These are phyloP conservation scores for Rhabditophanes sp. DNA, from an alignment of 2,888 invertebrate genomes.

Conservation along the genomic window DNA sequence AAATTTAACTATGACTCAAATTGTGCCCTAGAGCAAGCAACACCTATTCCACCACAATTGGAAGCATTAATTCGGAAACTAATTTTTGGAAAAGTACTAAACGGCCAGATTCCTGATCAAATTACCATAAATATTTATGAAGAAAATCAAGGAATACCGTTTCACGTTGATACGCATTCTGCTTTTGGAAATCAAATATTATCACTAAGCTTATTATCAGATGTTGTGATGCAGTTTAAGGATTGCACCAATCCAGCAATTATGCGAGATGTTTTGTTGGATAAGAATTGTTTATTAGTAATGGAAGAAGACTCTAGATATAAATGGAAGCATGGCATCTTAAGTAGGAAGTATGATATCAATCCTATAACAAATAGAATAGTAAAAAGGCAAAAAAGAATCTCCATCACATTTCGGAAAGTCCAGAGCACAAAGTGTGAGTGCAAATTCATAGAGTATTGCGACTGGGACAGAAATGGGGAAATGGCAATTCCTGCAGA, in stretches of 20 bases:
- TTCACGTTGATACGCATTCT: conserved; percentile 80
- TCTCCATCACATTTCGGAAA: conserved; percentile 49
- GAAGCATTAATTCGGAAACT: conserved; percentile 7
- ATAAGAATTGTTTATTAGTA: conserved; percentile 62
- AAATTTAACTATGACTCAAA: conserved; percentile 35
- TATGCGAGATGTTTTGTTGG: conserved; percentile 61
- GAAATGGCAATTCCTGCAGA: conserved; percentile 22
- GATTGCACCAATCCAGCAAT: conserved; percentile 24
- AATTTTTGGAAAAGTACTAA: conserved; percentile 4
- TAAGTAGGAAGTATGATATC: conserved; percentile 64
- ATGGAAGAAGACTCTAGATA: conserved; percentile 69
- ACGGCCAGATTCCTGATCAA: conserved; percentile 19
- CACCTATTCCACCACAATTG: conserved; percentile 16
- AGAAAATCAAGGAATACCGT: conserved; percentile 45
- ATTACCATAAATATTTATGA: conserved; percentile 48
- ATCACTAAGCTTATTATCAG: conserved; percentile 55
- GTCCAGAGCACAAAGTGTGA: conserved; percentile 39
- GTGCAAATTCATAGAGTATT: conserved; percentile 34
- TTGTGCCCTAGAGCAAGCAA: conserved; percentile 14
- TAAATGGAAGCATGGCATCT: conserved; percentile 80
- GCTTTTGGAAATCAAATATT: conserved; percentile 73
- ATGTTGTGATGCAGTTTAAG: conserved; percentile 24
- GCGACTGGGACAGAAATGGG: conserved; percentile 37
- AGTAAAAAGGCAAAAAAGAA: conserved; percentile 29
- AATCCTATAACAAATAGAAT: conserved; percentile 46